A percentile compares a stretch with the other conserved stretches of the same genome.
Evolutionary conservation across 2,888 invertebrate genomes (phyloP).

Genomic region (Geophilus truncorum): DNA sequence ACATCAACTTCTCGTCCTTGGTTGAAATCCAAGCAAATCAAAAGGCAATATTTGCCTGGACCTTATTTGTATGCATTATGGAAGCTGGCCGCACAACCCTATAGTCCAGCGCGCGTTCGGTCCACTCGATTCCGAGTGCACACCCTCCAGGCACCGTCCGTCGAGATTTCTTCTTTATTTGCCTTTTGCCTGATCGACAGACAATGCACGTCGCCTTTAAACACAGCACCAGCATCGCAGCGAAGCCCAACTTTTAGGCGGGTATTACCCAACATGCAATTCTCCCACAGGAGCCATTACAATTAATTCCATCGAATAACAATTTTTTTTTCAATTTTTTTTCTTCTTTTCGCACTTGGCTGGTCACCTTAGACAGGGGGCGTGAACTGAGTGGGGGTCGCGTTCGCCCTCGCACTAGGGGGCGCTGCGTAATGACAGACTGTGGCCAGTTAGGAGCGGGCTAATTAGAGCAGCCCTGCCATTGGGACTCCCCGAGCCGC

Average conservation of each 20-base stretch:
- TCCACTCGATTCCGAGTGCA: not conserved
- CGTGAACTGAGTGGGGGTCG: not conserved
- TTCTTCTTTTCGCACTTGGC: not conserved
- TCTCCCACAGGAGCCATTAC: not conserved
- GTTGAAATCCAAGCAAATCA: conserved; percentile 7
- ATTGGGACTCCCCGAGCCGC: not conserved
- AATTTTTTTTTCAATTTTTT: not conserved
- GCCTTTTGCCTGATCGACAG: conserved; percentile 4
- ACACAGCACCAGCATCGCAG: not conserved
- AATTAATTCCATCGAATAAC: not conserved
- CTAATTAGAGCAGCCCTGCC: conserved; percentile 18
- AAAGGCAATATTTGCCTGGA: conserved; percentile 1
- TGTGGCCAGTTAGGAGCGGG: conserved; percentile 18
- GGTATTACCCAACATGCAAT: not conserved
- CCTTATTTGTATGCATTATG: conserved; percentile 13
- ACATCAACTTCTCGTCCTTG: not conserved
- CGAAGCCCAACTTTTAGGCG: not conserved
- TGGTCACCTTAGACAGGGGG: conserved; percentile 3
- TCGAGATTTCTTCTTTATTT: conserved; percentile 3
- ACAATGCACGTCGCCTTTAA: conserved; percentile 1
- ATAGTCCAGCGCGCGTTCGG: no score
- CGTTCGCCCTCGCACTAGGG: not conserved
- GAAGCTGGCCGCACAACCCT: no score
- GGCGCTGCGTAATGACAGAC: conserved; percentile 14
- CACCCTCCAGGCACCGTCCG: not conserved